Evolutionary conservation across 2,888 invertebrate genomes (phyloP).

Genomic region (Conchocele bisecta): DNA sequence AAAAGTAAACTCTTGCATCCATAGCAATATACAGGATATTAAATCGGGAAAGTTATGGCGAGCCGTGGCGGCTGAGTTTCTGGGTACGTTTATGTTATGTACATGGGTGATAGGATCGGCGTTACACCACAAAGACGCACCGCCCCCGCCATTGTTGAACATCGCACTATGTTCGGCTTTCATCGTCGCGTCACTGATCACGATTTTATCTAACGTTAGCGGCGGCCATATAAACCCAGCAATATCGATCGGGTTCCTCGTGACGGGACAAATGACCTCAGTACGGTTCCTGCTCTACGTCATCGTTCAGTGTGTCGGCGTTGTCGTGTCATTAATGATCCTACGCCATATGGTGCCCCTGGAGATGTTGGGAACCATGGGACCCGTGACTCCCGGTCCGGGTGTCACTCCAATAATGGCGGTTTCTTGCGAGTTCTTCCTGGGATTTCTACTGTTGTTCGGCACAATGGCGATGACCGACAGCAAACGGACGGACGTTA

Average conservation of each 20-base stretch:
- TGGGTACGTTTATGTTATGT: not conserved
- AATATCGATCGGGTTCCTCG: conserved; percentile 16
- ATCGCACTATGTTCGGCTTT: not conserved
- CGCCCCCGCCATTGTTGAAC: not conserved
- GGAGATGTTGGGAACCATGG: not conserved
- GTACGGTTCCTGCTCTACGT: conserved; percentile 5
- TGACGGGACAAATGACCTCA: conserved; percentile 27
- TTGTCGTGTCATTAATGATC: not conserved
- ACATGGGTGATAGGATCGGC: not conserved
- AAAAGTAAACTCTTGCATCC: too few relatives aligned
- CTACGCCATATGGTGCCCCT: not conserved
- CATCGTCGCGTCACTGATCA: not conserved
- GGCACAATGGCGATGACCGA: not conserved
- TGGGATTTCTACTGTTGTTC: not conserved
- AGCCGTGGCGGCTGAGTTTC: not conserved
- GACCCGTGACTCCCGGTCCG: not conserved
- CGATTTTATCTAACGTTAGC: conserved; percentile 6
- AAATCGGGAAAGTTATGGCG: not conserved
- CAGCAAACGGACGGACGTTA: not conserved
- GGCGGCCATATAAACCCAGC: conserved; percentile 36
- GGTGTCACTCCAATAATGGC: not conserved
- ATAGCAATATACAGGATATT: too few relatives aligned
- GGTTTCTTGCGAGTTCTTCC: not conserved
- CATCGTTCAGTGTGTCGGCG: conserved; percentile 20
- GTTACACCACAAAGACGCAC: conserved; percentile 8